These are phyloP conservation scores for Oenanthe oenanthe DNA, from an alignment of 2,113 vertebrate species.

Conservation along the genomic window DNA sequence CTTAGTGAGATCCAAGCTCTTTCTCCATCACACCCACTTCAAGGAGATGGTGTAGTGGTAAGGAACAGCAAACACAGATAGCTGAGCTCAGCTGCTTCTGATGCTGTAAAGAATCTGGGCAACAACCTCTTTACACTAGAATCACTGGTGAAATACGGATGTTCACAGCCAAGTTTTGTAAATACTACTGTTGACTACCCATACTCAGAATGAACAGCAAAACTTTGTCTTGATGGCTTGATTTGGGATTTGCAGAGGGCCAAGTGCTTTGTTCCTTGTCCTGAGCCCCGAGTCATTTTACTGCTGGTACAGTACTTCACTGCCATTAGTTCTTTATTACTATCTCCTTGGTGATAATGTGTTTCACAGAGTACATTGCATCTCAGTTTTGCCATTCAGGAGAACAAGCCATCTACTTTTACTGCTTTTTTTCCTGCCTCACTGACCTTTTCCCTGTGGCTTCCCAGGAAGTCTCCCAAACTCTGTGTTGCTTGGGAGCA, in stretches of 20 bases:
- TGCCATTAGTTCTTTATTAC: neutral
- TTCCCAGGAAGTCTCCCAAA: neutral
- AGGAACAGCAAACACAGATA: neutral
- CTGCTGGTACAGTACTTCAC: neutral
- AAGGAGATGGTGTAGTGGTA: neutral
- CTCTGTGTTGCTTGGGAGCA: neutral
- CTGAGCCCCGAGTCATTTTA: neutral
- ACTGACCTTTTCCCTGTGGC: neutral
- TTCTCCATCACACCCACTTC: neutral
- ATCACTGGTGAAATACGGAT: neutral
- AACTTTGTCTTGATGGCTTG: neutral
- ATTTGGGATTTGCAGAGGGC: neutral
- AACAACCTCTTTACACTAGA: neutral
- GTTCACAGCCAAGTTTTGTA: neutral
- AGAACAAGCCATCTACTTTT: neutral
- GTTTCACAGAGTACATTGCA: neutral
- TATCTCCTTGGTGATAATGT: neutral
- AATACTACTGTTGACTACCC: neutral
- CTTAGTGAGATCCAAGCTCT: neutral
- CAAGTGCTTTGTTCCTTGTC: neutral
- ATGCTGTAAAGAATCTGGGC: neutral
- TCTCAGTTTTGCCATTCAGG: neutral
- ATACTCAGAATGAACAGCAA: neutral
- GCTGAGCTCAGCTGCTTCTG: neutral
- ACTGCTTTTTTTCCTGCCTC: neutral